These are phyloP conservation scores for Marisa cornuarietis DNA, from an alignment of 1,140 invertebrate species.

Conservation along the genomic window DNA sequence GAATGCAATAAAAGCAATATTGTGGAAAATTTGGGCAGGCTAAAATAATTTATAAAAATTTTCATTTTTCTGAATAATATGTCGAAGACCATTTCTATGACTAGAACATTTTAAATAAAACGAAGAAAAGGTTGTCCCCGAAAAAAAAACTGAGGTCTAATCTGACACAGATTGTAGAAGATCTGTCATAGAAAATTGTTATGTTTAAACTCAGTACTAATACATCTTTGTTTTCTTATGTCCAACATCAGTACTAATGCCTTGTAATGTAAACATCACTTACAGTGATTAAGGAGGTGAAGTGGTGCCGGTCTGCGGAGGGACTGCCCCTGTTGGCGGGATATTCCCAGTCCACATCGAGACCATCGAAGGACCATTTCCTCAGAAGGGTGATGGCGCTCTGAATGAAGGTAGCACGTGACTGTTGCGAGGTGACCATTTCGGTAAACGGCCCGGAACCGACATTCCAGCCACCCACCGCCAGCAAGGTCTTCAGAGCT, in stretches of 20 bases:
- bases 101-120: no score
- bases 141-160: not conserved
- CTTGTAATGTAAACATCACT: not conserved
- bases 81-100: no score
- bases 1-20: no score
- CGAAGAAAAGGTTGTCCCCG: no score
- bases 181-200: not conserved
- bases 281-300: conserved; percentile 83
- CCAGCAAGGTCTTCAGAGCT: conserved; percentile 88
- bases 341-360: conserved; percentile 86
- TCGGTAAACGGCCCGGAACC: conserved; percentile 77
- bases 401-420: conserved; percentile 40
- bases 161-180: not conserved
- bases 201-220: not conserved
- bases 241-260: not conserved
- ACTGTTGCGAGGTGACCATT: conserved; percentile 39
- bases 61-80: no score
- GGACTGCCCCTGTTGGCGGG: conserved; percentile 89
- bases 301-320: conserved; percentile 87
- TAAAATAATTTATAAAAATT: no score
- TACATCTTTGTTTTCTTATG: no score
- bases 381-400: conserved; percentile 83
- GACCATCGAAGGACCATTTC: conserved; percentile 86
- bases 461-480: conserved; percentile 96
- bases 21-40: no score